Percentiles rank a stretch among this genome's conserved stretches.
These are phyloP conservation scores for Tetrapedia diversipes DNA, from an alignment of 2,888 invertebrate species.

Conservation along the genomic window DNA sequence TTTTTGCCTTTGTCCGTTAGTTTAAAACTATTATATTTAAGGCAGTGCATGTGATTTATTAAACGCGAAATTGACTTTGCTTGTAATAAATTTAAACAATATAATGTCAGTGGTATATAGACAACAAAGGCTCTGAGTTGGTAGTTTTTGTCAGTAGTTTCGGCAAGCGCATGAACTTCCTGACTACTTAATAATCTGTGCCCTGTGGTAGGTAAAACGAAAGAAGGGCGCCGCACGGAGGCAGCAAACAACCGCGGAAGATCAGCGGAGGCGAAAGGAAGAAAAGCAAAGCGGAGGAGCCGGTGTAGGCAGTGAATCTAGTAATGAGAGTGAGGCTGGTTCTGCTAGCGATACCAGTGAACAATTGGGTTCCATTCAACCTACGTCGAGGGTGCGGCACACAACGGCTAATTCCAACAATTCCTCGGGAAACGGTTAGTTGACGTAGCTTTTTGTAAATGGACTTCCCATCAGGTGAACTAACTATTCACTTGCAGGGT, in stretches of 20 bases:
- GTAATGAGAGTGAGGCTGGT: slow-evolving; percentile 81
- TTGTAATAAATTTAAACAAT: too few relatives aligned
- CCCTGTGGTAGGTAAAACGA: slow-evolving; percentile 85
- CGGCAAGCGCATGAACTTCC: slow-evolving; percentile 80
- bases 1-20: not conserved
- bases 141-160: slow-evolving; percentile 65
- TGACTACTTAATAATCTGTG: slow-evolving; percentile 82
- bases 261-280: slow-evolving; percentile 80
- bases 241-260: slow-evolving; percentile 80
- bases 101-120: too few relatives aligned
- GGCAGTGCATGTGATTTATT: not conserved
- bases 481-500: slow-evolving; percentile 75
- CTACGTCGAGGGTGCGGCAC: slow-evolving; percentile 76
- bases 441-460: slow-evolving; percentile 74
- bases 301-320: slow-evolving; percentile 81
- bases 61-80: not conserved
- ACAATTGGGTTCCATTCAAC: slow-evolving; percentile 77
- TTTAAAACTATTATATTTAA: not conserved
- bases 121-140: slow-evolving; percentile 10
- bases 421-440: slow-evolving; percentile 82
- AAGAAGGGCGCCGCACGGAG: slow-evolving; percentile 86
- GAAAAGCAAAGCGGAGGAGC: slow-evolving; percentile 79
- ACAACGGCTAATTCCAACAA: slow-evolving; percentile 79
- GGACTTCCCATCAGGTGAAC: slow-evolving; percentile 73
- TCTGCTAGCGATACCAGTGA: slow-evolving; percentile 81